Evolutionary conservation across 2,888 invertebrate genomes (phyloP), one percentile per base, ranked within the genome.

Genomic region (Lithophane ornitopus): DNA sequence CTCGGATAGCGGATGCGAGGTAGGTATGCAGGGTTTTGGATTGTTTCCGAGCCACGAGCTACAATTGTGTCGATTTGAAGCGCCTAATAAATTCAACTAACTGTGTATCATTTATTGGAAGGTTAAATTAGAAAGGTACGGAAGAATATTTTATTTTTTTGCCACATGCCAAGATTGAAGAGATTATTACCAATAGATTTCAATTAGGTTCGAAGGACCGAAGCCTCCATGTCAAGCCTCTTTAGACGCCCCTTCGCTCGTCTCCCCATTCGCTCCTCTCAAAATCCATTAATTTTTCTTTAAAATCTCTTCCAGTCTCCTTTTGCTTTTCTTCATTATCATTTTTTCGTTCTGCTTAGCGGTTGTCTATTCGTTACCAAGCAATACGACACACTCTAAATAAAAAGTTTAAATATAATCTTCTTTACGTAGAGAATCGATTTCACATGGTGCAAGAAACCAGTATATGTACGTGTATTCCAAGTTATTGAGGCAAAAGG

Each of bases 401-500:
- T 2, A 63, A 58, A 72, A 56, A n/a, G 2, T 39, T 63, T 26
- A 26, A 26, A n/a, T 49, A 16, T 19, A 56, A 62, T 62, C 49
- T 61, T 39, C 56, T 73, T 41, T 67, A 22, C 59, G 26, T 65
- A 49, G 22, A 74, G 14, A 74, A 78, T 72, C 72, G 28, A 70
- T 68, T 70, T 72, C 66, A 66, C 76, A 76, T 63, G 58, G 59
- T 76, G 28, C 49, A 67, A 74, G 46, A 73, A 74, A 62, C 67
- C 70, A 73, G 68, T 70, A 69, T 67, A 49, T 34, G 26, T 74
- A 49, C 41, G 26, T 74, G 52, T 73, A 76, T 74, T 49, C 52
- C 68, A 75, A 74, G 72, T 70, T 78, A 81, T 73, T 70, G 70
- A 81, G 72, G 74, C 16, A 78, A 75, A 84, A 81, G 70, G 70